These are phyloP conservation scores for Cryptomyrus ogoouensis DNA, from an alignment of 2,113 vertebrate species.

Conservation along the genomic window DNA sequence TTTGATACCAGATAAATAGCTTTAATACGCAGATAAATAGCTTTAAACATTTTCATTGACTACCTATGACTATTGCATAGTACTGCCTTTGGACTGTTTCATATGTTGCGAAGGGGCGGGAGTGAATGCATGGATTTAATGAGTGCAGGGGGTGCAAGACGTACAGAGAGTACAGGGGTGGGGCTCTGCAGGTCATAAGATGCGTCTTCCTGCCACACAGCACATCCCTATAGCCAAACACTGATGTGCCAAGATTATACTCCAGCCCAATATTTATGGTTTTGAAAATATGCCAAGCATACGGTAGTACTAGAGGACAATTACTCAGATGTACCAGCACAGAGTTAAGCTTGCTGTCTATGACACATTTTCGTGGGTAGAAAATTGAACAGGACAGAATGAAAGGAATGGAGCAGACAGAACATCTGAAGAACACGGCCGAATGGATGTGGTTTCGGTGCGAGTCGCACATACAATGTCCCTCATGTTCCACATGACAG, in stretches of 20 bases:
- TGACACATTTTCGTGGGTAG: background rate
- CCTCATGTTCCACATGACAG: too few relatives aligned
- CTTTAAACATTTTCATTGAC: background rate
- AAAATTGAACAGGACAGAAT: background rate
- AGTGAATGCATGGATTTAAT: background rate
- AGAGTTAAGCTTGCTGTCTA: slow-evolving; percentile 24
- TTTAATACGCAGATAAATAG: background rate
- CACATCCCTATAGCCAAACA: background rate
- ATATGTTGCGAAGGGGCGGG: background rate
- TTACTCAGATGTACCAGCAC: slow-evolving; percentile 14
- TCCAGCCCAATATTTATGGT: background rate
- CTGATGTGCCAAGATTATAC: background rate
- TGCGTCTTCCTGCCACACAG: background rate
- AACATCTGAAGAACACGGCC: background rate
- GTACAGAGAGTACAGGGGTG: background rate
- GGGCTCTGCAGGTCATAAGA: background rate
- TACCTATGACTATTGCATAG: background rate
- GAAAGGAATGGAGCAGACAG: background rate
- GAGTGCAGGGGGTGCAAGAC: background rate
- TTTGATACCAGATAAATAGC: background rate
- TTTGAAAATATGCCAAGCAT: background rate
- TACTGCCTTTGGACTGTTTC: background rate
- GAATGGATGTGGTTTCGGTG: background rate
- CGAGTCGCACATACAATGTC: background rate
- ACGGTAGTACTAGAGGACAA: background rate